Evolutionary conservation across 1,140 invertebrate species (phyloP).

Genomic region (Drosophila suzukii): DNA sequence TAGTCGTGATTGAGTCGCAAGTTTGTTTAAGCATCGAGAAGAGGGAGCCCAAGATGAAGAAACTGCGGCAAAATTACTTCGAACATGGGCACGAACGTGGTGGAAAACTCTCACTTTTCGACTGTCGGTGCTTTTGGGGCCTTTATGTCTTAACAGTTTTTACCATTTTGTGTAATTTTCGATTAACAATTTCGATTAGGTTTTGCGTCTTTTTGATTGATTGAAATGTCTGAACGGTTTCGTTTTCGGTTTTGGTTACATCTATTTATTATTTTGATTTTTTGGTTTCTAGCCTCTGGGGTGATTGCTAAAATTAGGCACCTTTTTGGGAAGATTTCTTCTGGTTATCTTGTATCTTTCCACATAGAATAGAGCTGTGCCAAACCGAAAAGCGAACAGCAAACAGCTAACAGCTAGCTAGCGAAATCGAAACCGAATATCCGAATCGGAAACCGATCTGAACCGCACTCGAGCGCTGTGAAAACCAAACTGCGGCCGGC

Average conservation of each 20-base stretch:
- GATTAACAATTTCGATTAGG: slow-evolving; percentile 64
- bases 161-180: slow-evolving; percentile 42
- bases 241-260: slow-evolving; percentile 23
- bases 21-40: slow-evolving; percentile 68
- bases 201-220: slow-evolving; percentile 71
- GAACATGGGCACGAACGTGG: slow-evolving; percentile 36
- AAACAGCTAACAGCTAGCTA: slow-evolving; percentile 15
- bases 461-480: slow-evolving; percentile 75
- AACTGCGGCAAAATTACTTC: slow-evolving; percentile 47
- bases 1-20: slow-evolving; percentile 82
- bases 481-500: slow-evolving; percentile 76
- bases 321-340: slow-evolving; percentile 53
- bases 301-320: slow-evolving; percentile 48
- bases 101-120: slow-evolving; percentile 80
- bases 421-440: slow-evolving; percentile 43
- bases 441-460: slow-evolving; percentile 55
- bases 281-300: slow-evolving; percentile 34
- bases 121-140: slow-evolving; percentile 31
- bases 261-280: slow-evolving; percentile 6
- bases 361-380: slow-evolving; percentile 9
- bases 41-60: slow-evolving; percentile 44
- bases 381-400: slow-evolving; percentile 6
- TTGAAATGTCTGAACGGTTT: slow-evolving; percentile 46
- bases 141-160: slow-evolving; percentile 51
- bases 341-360: slow-evolving; percentile 1